Base-by-base conservation (phyloP, 2,888 invertebrate species). In the Anthrax anthrax region DNA sequence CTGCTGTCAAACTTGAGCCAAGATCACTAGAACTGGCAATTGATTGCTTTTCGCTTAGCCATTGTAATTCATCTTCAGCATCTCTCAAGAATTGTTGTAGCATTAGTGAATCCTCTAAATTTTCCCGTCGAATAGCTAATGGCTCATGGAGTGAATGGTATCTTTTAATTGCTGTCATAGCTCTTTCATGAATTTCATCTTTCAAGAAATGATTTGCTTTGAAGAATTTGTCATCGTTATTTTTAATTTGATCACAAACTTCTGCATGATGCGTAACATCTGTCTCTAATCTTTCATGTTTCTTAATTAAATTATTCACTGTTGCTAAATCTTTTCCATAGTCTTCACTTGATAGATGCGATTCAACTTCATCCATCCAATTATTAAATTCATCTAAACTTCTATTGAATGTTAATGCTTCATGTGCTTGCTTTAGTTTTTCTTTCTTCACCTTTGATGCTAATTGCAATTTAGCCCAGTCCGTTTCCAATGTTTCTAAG, bases 81-180 rank as follows among this genome's bases (percentile, higher is more conserved):
- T 96, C 96, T 19, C 91, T 73, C 40, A 85, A 75, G 72, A 94
- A 94, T 59, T 92, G 85, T 60, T 94, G 91, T 52, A 95, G 70
- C 40, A 85, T 71, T 4, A 83, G 77, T 0, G 95, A 89, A 53
- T 95, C 95, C 60, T 92, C 89, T 36, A 98, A 71, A 64, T 94
- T 90, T 58, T 96, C 95, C 37, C 89, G 74, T 0, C 92, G 76
- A 51, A 89, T 90, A 62, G 89, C 86, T 64, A 92, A 81, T 1
- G 95, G 95, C 63, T 91, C 92, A 57, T 85, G 83, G 12, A 96
- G 71, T 8, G 83, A 80, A 14, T 81, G 76, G 62, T 87, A 90
- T 41, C 79, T 68, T 49, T 76, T 77, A n/a, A 80, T 76, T 3
- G 78, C 74, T 5, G 72, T 66, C 54, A 78, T 73, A 0, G 89